A percentile compares a stretch with the other conserved stretches of the same genome.
Evolutionary conservation across 2,888 invertebrate species (phyloP).

Genomic region (Cerastoderma edule): DNA sequence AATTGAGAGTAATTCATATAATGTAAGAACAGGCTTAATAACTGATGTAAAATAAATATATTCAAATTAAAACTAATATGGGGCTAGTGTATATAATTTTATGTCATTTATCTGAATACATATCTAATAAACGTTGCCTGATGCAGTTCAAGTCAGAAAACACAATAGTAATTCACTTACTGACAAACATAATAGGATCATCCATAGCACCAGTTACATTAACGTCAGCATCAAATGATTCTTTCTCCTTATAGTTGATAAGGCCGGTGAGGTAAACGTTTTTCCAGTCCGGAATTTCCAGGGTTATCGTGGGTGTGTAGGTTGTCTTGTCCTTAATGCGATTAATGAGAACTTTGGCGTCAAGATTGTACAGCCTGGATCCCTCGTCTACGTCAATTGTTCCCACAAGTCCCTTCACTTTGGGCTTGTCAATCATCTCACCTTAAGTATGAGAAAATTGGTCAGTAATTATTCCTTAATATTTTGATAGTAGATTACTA

Average conservation of each 20-base stretch:
- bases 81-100: no score
- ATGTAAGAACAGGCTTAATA: no score
- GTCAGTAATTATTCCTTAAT: no score
- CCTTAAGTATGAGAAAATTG: constrained; percentile 27
- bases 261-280: constrained; percentile 64
- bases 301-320: constrained; percentile 68
- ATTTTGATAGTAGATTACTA: no score
- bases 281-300: constrained; percentile 67
- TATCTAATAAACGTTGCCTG: no score
- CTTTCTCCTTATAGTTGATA: constrained; percentile 44
- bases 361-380: constrained; percentile 64
- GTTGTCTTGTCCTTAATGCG: constrained; percentile 50
- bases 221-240: constrained; percentile 56
- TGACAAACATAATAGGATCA: constrained; percentile 51
- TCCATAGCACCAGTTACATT: constrained; percentile 49
- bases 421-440: constrained; percentile 47
- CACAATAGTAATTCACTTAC: constrained; percentile 43
- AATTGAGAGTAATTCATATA: no score
- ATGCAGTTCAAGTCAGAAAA: no score
- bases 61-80: no score
- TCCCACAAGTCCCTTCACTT: constrained; percentile 66
- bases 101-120: no score
- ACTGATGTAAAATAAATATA: no score
- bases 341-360: constrained; percentile 67
- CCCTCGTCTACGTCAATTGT: constrained; percentile 68